A percentile compares a stretch with the other conserved stretches of the same genome.
phyloP scores from a whole-genome alignment of 1,140 invertebrate species.

The Neomicropteryx cornuta region DNA sequence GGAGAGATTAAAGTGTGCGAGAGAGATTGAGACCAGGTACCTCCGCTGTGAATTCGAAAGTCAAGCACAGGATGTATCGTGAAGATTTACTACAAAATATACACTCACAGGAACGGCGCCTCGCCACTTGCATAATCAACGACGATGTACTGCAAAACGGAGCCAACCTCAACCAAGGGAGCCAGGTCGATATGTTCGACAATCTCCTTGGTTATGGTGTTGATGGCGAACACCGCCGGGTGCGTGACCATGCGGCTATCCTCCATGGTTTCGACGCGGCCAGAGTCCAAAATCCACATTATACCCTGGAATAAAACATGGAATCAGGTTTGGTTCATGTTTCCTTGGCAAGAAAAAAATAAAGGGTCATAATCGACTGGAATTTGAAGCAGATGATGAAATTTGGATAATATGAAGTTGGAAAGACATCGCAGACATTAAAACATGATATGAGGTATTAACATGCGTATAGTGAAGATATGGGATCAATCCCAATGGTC shows the following conservation, averaged over 20 bases:
- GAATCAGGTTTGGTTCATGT: not conserved
- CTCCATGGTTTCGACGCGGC: conserved; percentile 44
- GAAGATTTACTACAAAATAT: not conserved
- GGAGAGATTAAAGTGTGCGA: too few species aligned
- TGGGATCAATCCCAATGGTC: too few species aligned
- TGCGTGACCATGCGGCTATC: conserved; percentile 36
- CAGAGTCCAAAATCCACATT: conserved; percentile 49
- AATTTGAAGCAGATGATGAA: too few species aligned
- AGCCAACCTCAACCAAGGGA: conserved; percentile 32
- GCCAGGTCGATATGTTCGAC: conserved; percentile 44
- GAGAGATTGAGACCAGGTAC: not conserved
- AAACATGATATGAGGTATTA: not conserved
- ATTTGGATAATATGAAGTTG: too few species aligned
- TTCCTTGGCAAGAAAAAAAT: too few species aligned
- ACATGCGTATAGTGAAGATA: conserved; percentile 2
- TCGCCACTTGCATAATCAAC: conserved; percentile 34
- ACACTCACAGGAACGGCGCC: conserved; percentile 17
- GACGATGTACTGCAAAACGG: conserved; percentile 46
- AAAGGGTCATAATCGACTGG: too few species aligned
- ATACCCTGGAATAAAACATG: conserved; percentile 25
- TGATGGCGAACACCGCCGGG: conserved; percentile 45
- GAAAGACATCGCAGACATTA: conserved; percentile 5
- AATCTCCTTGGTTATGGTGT: conserved; percentile 41
- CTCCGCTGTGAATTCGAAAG: not conserved
- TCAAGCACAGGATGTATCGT: conserved; percentile 7